Conservation (phyloP, 1,140 invertebrate species). For the Diuraphis noxia region DNA sequence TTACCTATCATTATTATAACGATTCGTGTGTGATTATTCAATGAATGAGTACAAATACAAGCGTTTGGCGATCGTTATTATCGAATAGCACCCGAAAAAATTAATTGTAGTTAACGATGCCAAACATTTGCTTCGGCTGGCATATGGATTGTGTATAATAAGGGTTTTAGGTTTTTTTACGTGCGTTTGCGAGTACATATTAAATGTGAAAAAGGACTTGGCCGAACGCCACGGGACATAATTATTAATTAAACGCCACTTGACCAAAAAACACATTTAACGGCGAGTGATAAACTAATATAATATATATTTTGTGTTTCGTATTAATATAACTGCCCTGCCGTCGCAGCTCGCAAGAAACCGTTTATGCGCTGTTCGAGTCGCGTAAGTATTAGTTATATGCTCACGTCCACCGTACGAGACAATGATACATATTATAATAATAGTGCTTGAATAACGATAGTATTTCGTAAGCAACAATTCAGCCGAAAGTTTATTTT, state of each 20-base stretch:
- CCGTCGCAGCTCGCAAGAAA: neutral
- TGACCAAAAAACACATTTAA: slow-evolving; percentile 27
- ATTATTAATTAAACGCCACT: slow-evolving; percentile 22
- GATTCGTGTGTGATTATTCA: neutral
- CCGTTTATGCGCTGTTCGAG: neutral
- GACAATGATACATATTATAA: slow-evolving; percentile 7
- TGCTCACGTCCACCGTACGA: neutral
- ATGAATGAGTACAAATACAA: neutral
- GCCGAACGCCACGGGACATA: neutral
- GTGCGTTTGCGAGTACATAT: neutral
- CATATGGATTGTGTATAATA: neutral
- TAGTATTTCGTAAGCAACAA: neutral
- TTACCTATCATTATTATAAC: too few relatives aligned
- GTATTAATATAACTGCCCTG: neutral
- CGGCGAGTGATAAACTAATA: slow-evolving; percentile 17
- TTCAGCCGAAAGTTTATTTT: neutral
- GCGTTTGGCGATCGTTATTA: neutral
- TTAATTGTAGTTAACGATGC: slow-evolving; percentile 18
- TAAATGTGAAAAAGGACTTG: neutral
- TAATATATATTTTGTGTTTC: neutral
- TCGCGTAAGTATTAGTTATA: neutral
- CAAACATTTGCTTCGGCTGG: slow-evolving; percentile 17
- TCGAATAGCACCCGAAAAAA: slow-evolving; percentile 1
- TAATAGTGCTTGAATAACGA: neutral
- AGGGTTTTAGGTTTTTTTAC: neutral